phyloP scores from a whole-genome alignment of 2,888 invertebrate genomes.

The Drosophila merina region DNA sequence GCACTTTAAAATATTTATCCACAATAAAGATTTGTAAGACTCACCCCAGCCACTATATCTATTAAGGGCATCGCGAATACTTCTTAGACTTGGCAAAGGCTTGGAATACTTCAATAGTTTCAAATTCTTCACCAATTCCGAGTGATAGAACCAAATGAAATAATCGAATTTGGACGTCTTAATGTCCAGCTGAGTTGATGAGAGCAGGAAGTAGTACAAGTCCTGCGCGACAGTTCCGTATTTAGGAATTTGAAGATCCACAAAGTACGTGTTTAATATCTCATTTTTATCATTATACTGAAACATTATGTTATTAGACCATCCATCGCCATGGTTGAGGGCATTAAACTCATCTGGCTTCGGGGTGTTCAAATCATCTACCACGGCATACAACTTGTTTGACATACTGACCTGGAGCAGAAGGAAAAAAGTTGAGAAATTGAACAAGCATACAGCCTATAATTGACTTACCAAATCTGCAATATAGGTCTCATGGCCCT shows the following conservation, averaged over 20 bases:
- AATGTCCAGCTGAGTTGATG: conserved; percentile 30
- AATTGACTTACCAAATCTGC: conserved; percentile 29
- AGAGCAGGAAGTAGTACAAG: conserved; percentile 31
- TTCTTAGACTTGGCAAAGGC: conserved; percentile 27
- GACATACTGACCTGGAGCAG: conserved; percentile 4
- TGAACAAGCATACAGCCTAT: no score
- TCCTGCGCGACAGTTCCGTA: conserved; percentile 41
- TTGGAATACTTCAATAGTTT: conserved; percentile 30
- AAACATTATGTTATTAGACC: conserved; percentile 80
- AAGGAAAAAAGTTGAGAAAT: not conserved
- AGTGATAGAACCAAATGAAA: conserved; percentile 43
- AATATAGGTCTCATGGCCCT: conserved; percentile 32
- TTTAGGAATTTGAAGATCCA: conserved; percentile 35
- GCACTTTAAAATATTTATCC: not conserved
- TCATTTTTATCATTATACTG: conserved; percentile 54
- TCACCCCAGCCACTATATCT: conserved; percentile 43
- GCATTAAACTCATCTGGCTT: conserved; percentile 70
- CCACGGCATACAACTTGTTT: conserved; percentile 16
- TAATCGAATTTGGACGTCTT: conserved; percentile 33
- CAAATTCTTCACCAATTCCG: conserved; percentile 28
- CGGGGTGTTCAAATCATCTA: conserved; percentile 23
- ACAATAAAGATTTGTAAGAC: not conserved
- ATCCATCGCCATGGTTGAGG: conserved; percentile 74
- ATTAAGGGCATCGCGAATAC: conserved; percentile 17
- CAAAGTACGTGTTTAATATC: conserved; percentile 36